Base-by-base conservation (phyloP, 2,888 invertebrate genomes). In the Pollenia griseotomentosa region DNA sequence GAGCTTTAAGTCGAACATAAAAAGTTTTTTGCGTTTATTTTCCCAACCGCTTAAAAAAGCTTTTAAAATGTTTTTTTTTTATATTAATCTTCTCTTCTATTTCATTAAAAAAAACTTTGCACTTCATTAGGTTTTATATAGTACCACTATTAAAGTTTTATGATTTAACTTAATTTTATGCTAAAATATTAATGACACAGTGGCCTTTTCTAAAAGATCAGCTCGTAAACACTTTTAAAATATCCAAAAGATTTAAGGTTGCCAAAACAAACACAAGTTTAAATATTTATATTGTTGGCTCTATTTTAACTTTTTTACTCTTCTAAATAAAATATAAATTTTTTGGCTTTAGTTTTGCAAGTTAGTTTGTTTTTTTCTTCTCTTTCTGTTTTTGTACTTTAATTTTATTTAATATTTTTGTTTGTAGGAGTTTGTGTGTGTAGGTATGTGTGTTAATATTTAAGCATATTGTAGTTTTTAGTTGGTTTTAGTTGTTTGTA, bases 301-400 rank as follows among this genome's bases (percentile, higher is more conserved):
- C 55, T 48, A 44, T 10, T 70, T 70, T 40, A 53, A 5, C 9
- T 51, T 51, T 51, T n/a, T 51, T 19, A 33, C 6, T 65, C 33
- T 66, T n/a, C 46, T 33, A 11, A 10, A 7, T 23, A 16, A 46
- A 48, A 71, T 55, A 65, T 55, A 81, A 71, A 48, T 14, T 61
- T 33, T 70, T 84, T 79, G 66, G 79, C 79, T 84, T 61, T 40
- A 48, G 33, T 61, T 61, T 61, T 63, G 19, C 19, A 75, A 65
- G 48, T 70, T 79, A 42, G 59, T 70, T 80, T 55, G 10, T 48
- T 46, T 55, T 65, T 73, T 7, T 7, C 5, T 7, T 2, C 8
- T 55, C 9, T 16, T 16, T 16, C 5, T 8, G n/a, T 16, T 55
- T 59, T 40, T 12, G 14, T 42, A 44, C 11, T 16, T 59, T 78